These are phyloP conservation scores for Scomber colias DNA, from an alignment of 2,113 vertebrate genomes.

Conservation along the genomic window DNA sequence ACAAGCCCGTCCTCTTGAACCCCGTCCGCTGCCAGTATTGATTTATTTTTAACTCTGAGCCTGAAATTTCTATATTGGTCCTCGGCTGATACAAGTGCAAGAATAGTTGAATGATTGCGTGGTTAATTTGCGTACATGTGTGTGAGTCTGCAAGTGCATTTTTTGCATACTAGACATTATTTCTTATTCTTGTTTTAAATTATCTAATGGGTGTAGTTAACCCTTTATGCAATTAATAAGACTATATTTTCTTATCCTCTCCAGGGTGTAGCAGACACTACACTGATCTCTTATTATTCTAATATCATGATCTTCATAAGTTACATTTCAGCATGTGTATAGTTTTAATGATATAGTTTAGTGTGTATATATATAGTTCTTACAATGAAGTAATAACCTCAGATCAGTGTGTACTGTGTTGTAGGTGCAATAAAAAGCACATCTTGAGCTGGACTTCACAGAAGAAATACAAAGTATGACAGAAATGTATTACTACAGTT, in stretches of 20 bases:
- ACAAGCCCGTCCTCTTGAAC: constrained; percentile 32
- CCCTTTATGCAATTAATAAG: constrained; percentile 73
- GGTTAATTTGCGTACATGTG: background rate
- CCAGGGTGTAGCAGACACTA: constrained; percentile 44
- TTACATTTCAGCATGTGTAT: constrained; percentile 46
- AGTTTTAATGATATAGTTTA: constrained; percentile 50
- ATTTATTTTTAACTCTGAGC: constrained; percentile 1
- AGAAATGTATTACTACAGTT: constrained; percentile 31
- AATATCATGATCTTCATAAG: constrained; percentile 38
- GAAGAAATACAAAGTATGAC: constrained; percentile 4
- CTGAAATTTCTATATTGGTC: constrained; percentile 30
- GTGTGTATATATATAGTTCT: constrained; percentile 60
- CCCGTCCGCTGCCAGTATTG: constrained; percentile 20
- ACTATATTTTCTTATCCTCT: constrained; percentile 67
- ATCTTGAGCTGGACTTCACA: constrained; percentile 40
- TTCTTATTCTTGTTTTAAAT: constrained; percentile 47
- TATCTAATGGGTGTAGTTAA: constrained; percentile 61
- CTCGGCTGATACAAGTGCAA: constrained; percentile 27
- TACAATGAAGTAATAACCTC: constrained; percentile 65
- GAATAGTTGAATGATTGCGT: constrained; percentile 6
- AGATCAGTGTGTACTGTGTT: constrained; percentile 61
- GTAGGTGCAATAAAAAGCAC: constrained; percentile 60
- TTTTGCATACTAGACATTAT: constrained; percentile 16
- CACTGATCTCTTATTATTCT: constrained; percentile 43
- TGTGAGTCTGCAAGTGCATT: background rate